Evolutionary conservation across 2,888 invertebrate species (phyloP).

Genomic region (Pherbina coryleti): DNA sequence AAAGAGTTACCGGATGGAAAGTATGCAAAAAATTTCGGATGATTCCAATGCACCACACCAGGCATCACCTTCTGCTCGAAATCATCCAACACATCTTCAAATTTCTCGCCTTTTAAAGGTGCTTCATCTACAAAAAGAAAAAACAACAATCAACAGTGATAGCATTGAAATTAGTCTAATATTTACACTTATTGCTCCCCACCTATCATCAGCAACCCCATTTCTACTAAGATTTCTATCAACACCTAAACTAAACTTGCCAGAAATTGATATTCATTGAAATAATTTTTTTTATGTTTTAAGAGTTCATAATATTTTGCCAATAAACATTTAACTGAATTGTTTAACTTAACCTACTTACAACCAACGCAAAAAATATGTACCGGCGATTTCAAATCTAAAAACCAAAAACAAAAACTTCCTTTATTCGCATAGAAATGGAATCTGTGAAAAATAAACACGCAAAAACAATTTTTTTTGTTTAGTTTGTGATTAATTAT

Average conservation of each 20-base stretch:
- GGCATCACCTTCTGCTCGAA: conserved; percentile 85
- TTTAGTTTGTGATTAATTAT: not conserved
- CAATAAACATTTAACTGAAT: conserved; percentile 52
- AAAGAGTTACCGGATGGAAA: conserved; percentile 93
- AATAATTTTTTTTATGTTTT: conserved; percentile 53
- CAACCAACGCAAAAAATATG: not conserved
- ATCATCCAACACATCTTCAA: conserved; percentile 82
- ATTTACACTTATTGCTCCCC: not conserved
- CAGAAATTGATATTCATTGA: conserved; percentile 10
- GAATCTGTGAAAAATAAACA: not conserved
- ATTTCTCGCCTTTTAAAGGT: conserved; percentile 79
- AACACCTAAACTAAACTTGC: not conserved
- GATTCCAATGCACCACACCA: conserved; percentile 92
- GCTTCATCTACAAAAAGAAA: conserved; percentile 71
- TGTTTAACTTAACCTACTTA: conserved; percentile 54
- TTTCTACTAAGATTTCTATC: conserved; percentile 7
- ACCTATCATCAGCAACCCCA: not conserved
- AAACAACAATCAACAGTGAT: not conserved
- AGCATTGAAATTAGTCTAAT: not conserved
- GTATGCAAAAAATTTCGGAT: conserved; percentile 93
- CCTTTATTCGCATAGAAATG: no score
- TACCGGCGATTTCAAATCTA: not conserved
- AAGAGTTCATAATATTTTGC: conserved; percentile 54
- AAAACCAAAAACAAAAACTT: conserved; percentile 6
- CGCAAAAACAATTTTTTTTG: not conserved